phyloP scores from a whole-genome alignment of 2,888 invertebrate species.

The Oscheius sp. region DNA sequence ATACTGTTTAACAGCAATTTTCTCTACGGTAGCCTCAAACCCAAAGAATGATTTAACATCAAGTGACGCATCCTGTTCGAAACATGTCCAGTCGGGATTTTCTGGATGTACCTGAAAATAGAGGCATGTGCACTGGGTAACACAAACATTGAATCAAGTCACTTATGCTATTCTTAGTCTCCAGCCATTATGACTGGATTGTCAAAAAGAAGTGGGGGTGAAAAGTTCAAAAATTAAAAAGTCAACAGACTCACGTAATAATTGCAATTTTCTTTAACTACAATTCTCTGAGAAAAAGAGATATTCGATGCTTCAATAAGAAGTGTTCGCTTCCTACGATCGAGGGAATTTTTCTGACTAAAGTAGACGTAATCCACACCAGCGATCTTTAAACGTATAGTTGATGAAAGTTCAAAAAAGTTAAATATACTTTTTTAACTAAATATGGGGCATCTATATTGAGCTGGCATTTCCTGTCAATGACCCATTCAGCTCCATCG shows the following conservation, averaged over 20 bases:
- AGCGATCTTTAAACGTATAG: slow-evolving; percentile 81
- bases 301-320: slow-evolving; percentile 92
- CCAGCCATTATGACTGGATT: too few species aligned
- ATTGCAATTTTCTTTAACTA: slow-evolving; percentile 87
- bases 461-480: slow-evolving; percentile 87
- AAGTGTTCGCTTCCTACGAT: slow-evolving; percentile 83
- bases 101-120: slow-evolving; percentile 86
- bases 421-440: slow-evolving; percentile 84
- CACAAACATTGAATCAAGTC: slow-evolving; percentile 43
- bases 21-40: slow-evolving; percentile 92
- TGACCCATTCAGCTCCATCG: slow-evolving; percentile 82
- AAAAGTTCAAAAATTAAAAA: not conserved
- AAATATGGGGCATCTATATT: slow-evolving; percentile 93
- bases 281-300: slow-evolving; percentile 86
- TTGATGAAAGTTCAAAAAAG: too few species aligned
- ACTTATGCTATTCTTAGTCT: not conserved
- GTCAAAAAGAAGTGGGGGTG: too few species aligned
- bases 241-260: slow-evolving; percentile 85
- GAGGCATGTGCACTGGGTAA: too few species aligned
- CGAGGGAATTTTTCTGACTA: slow-evolving; percentile 88
- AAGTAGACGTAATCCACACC: slow-evolving; percentile 91
- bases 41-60: slow-evolving; percentile 95
- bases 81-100: slow-evolving; percentile 93
- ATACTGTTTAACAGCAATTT: slow-evolving; percentile 94
- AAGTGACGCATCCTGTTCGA: slow-evolving; percentile 90